phyloP scores from a whole-genome alignment of 2,888 invertebrate species.

The Mechanitis messenoides region DNA sequence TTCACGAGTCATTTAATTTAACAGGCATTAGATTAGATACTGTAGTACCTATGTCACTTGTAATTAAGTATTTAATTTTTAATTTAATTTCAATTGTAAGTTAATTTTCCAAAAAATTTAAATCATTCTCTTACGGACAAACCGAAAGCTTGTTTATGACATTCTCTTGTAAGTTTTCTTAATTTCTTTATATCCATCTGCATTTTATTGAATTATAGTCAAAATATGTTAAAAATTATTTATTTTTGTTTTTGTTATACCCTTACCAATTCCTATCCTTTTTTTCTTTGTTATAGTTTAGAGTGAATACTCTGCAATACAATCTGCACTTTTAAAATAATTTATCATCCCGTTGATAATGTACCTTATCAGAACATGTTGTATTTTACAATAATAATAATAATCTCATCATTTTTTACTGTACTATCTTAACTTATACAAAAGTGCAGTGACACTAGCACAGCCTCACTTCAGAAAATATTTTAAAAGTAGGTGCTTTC shows the following conservation, averaged over 20 bases:
- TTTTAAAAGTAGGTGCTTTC: too few relatives aligned
- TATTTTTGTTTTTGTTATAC: slow-evolving; percentile 38
- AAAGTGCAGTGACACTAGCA: too few relatives aligned
- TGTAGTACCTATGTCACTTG: slow-evolving; percentile 71
- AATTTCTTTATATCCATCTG: slow-evolving; percentile 75
- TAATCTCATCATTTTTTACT: too few relatives aligned
- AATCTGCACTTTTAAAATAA: too few relatives aligned
- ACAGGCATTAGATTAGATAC: slow-evolving; percentile 67
- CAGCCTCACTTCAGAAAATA: too few relatives aligned
- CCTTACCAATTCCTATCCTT: slow-evolving; percentile 20
- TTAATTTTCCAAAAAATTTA: slow-evolving; percentile 70
- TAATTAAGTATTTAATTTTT: slow-evolving; percentile 77
- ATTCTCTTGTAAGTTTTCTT: slow-evolving; percentile 74
- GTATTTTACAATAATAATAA: too few relatives aligned
- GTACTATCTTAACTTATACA: too few relatives aligned
- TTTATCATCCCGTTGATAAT: too few relatives aligned
- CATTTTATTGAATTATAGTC: slow-evolving; percentile 77
- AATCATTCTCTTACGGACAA: slow-evolving; percentile 65
- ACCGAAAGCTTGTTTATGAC: slow-evolving; percentile 72
- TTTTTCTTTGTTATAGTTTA: slow-evolving; percentile 6
- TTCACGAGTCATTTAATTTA: slow-evolving; percentile 76
- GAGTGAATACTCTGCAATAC: too few relatives aligned
- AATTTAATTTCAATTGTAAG: slow-evolving; percentile 72
- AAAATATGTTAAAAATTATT: slow-evolving; percentile 72
- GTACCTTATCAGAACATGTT: too few relatives aligned